Base-by-base conservation (phyloP, 2,113 vertebrate genomes). In the Formicarius rufipectus region DNA sequence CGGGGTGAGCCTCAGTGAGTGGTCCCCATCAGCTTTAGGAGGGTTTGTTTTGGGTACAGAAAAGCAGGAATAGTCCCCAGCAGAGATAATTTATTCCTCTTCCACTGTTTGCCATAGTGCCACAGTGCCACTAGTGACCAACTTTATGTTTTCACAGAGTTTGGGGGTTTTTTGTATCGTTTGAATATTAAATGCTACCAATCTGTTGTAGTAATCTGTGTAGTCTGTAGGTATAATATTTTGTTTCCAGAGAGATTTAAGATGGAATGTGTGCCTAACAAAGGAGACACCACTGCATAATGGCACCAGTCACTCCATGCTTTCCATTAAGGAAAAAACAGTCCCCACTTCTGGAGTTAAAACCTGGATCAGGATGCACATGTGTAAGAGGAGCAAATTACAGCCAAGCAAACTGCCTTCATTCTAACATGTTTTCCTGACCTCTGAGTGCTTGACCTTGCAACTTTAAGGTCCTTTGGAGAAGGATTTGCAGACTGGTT, bases 111-210 rank as follows among this genome's bases (percentile, higher is more conserved):
- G 37, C 45, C n/a, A 3, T 12, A 24, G 37, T 68, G 47, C n/a
- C 37, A 21, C 22, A 47, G 55, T 49, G 40, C 68, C 56, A 0
- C 49, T 21, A 3, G 1, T 58, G 45, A 50, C 64, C 31, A 23
- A 25, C 35, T 58, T 89, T 5, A 3, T 88, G 40, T 76, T 90
- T 82, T 56, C 40, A 39, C 35, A 71, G 31, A 47, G 33, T 33
- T 44, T 25, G 10, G 44, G 11, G 12, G 9, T 45, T 59, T 16
- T 2, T 8, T 0, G 0, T 25, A 2, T 21, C 11, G 10, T 47
- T 87, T 52, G 58, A 3, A 10, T 24, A 17, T 78, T 83, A 69
- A 68, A 69, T 53, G 44, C 20, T n/a, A 53, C 47, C 30, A 8
- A 0, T 50, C 77, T 52, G 22, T 30, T 75, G 39, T 49, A 39